Conservation (phyloP, 2,888 invertebrate species). For the Coecobrya sp. region DNA sequence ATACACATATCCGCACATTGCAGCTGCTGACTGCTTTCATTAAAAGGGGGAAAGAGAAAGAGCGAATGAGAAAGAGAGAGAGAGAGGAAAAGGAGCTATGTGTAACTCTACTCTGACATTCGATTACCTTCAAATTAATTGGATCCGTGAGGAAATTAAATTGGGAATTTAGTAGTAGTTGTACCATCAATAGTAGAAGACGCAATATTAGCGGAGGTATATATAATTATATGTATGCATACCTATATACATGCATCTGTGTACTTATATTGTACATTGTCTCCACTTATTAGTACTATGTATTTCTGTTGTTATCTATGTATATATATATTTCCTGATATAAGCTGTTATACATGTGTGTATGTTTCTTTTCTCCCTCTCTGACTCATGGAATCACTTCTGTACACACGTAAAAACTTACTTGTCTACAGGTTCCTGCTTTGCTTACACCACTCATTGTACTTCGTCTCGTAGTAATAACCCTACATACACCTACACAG, state of each 20-base stretch:
- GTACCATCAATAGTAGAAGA: slow-evolving; percentile 75
- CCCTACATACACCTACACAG: slow-evolving; percentile 36
- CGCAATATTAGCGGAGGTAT: slow-evolving; percentile 57
- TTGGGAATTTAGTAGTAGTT: slow-evolving; percentile 78
- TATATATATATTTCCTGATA: background rate
- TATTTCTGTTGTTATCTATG: background rate
- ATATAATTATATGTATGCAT: slow-evolving; percentile 45
- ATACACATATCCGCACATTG: slow-evolving; percentile 75
- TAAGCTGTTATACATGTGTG: background rate
- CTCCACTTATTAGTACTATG: slow-evolving; percentile 26
- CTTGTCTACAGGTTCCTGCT: slow-evolving; percentile 70
- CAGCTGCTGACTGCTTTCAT: slow-evolving; percentile 80
- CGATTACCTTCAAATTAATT: slow-evolving; percentile 79
- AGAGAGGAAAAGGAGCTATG: slow-evolving; percentile 77
- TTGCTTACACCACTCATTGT: slow-evolving; percentile 58
- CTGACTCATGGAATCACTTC: slow-evolving; percentile 50
- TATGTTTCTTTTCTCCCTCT: background rate
- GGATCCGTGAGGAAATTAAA: slow-evolving; percentile 79
- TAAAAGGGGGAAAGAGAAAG: slow-evolving; percentile 77
- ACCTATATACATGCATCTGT: background rate
- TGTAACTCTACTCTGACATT: slow-evolving; percentile 80
- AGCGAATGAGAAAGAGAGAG: slow-evolving; percentile 59
- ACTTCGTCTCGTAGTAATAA: slow-evolving; percentile 55
- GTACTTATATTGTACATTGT: background rate
- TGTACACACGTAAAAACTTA: slow-evolving; percentile 52